phyloP scores from a whole-genome alignment of 1,140 invertebrate species.

The Nomia melanderi region DNA sequence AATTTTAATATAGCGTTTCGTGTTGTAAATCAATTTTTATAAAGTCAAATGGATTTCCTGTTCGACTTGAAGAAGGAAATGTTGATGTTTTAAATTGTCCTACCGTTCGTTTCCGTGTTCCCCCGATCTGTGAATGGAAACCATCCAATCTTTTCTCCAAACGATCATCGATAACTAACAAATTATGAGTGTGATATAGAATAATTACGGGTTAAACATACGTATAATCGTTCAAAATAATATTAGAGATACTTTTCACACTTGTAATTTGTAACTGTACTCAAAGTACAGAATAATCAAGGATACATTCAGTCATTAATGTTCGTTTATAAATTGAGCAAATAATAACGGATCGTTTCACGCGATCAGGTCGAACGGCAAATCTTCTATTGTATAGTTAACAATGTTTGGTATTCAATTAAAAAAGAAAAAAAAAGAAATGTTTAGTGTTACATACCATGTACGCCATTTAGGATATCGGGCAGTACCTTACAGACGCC shows the following conservation, averaged over 20 bases:
- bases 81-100: neutral
- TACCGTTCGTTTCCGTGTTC: neutral
- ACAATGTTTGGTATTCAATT: constrained; percentile 24
- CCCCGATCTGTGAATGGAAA: neutral
- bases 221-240: constrained; percentile 1
- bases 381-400: constrained; percentile 17
- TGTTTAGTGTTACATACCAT: constrained; percentile 15
- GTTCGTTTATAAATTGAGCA: neutral
- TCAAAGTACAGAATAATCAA: neutral
- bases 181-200: constrained; percentile 10
- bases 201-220: constrained; percentile 14
- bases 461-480: constrained; percentile 10
- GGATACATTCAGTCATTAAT: neutral
- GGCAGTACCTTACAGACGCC: constrained; percentile 16
- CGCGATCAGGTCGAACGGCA: constrained; percentile 17
- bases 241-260: constrained; percentile 1
- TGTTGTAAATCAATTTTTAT: constrained; percentile 34
- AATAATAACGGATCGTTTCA: neutral
- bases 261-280: constrained; percentile 7
- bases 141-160: neutral
- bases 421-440: constrained; percentile 8
- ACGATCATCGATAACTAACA: constrained; percentile 2
- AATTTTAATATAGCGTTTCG: constrained; percentile 30
- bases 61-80: constrained; percentile 7
- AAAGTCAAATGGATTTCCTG: constrained; percentile 9